Conservation (phyloP, 2,113 vertebrate genomes). For the Steatornis caripensis region DNA sequence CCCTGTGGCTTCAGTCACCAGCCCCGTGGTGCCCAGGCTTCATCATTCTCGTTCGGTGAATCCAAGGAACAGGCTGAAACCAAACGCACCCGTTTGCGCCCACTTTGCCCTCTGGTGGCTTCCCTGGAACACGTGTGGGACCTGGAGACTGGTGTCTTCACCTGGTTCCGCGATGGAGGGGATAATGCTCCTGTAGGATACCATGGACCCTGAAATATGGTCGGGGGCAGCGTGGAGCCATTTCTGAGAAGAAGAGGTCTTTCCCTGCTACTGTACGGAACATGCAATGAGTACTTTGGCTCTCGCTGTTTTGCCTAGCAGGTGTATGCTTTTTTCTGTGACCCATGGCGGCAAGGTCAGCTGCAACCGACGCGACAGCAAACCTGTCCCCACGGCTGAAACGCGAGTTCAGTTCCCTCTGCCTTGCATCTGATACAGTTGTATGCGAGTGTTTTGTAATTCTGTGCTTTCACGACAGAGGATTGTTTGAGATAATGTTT, state of each 20-base stretch:
- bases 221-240: too few species aligned
- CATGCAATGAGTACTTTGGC: too few species aligned
- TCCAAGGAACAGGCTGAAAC: fast-evolving
- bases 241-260: background rate
- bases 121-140: background rate
- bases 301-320: background rate
- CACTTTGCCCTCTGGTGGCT: background rate
- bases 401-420: background rate
- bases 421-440: too few species aligned
- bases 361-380: fast-evolving
- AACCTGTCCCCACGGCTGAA: fast-evolving
- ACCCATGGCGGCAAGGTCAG: background rate
- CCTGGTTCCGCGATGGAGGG: background rate
- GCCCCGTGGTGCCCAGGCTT: background rate
- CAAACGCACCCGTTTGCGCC: fast-evolving
- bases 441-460: too few species aligned
- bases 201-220: fast-evolving
- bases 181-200: background rate
- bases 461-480: too few species aligned
- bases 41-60: background rate
- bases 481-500: too few species aligned
- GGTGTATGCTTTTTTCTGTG: background rate
- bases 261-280: background rate
- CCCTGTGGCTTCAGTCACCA: background rate
- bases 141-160: background rate